A percentile compares a stretch with the other conserved stretches of the same genome.
These are phyloP conservation scores for Latheticus oryzae DNA, from an alignment of 2,888 invertebrate species.

Conservation along the genomic window DNA sequence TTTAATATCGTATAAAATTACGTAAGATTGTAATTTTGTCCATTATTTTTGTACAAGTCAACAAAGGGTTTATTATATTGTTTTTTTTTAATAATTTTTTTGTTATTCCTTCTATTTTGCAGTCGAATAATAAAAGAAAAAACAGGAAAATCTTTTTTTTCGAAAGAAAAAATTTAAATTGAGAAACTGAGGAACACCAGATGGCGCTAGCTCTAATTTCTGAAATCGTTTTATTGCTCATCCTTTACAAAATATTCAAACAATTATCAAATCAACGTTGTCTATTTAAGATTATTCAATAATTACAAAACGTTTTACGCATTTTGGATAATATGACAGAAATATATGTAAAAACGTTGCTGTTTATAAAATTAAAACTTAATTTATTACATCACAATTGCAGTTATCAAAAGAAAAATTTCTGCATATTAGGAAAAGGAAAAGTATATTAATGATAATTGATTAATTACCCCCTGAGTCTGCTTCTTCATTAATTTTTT, in stretches of 20 bases:
- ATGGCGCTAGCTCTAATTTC: background rate
- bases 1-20: slow-evolving; percentile 71
- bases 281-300: too few species aligned
- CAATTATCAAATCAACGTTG: too few species aligned
- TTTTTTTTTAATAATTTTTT: slow-evolving; percentile 27
- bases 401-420: slow-evolving; percentile 21
- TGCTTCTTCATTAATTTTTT: slow-evolving; percentile 45
- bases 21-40: slow-evolving; percentile 42
- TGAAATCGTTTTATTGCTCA: slow-evolving; percentile 28
- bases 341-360: slow-evolving; percentile 9
- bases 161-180: too few species aligned
- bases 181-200: too few species aligned
- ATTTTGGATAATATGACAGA: slow-evolving; percentile 5
- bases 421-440: slow-evolving; percentile 17
- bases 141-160: too few species aligned
- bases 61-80: slow-evolving; percentile 27
- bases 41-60: slow-evolving; percentile 45
- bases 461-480: slow-evolving; percentile 35
- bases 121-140: too few species aligned
- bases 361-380: slow-evolving; percentile 32
- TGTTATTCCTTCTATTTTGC: background rate
- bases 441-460: slow-evolving; percentile 12
- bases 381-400: slow-evolving; percentile 38
- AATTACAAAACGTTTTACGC: slow-evolving; percentile 7
- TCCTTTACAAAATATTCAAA: slow-evolving; percentile 36